Percentiles rank a stretch among this genome's conserved stretches.
Conservation (phyloP, 2,113 vertebrate genomes). For the Amia ocellicauda region DNA sequence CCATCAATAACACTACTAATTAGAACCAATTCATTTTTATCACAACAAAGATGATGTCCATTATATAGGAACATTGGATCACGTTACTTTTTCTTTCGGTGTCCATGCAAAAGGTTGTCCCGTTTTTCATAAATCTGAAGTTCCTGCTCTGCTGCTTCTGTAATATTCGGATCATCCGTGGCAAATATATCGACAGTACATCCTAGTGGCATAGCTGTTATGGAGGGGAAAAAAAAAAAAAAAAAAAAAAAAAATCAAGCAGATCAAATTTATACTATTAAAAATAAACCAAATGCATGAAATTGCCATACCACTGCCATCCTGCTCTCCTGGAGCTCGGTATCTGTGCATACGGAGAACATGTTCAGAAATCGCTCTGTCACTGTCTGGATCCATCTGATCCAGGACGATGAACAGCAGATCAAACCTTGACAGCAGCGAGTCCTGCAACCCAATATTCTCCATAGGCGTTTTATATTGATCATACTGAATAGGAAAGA, state of each 20-base stretch:
- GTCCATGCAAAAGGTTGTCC: conserved; percentile 45
- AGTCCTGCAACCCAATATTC: conserved; percentile 47
- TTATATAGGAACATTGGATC: no score
- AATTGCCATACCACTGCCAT: conserved; percentile 36
- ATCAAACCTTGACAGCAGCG: conserved; percentile 51
- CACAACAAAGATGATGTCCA: no score
- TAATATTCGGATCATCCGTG: conserved; percentile 48
- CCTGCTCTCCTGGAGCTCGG: conserved; percentile 39
- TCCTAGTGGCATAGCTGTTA: conserved; percentile 48
- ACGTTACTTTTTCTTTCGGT: conserved; percentile 46
- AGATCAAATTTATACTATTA: neutral
- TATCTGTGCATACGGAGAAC: conserved; percentile 49
- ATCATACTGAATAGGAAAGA: conserved; percentile 33
- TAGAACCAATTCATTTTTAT: no score
- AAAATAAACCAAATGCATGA: neutral
- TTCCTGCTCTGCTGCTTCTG: conserved; percentile 40
- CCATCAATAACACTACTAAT: no score
- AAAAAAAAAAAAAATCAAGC: neutral
- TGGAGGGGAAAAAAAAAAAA: neutral
- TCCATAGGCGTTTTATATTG: conserved; percentile 45
- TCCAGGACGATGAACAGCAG: conserved; percentile 52
- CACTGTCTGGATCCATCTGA: conserved; percentile 46
- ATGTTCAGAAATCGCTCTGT: conserved; percentile 45
- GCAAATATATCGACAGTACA: conserved; percentile 50
- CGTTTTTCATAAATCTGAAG: conserved; percentile 54